Evolutionary conservation across 2,888 invertebrate species (phyloP), one percentile per base, ranked within the genome.

Genomic region (Encarsia formosa): DNA sequence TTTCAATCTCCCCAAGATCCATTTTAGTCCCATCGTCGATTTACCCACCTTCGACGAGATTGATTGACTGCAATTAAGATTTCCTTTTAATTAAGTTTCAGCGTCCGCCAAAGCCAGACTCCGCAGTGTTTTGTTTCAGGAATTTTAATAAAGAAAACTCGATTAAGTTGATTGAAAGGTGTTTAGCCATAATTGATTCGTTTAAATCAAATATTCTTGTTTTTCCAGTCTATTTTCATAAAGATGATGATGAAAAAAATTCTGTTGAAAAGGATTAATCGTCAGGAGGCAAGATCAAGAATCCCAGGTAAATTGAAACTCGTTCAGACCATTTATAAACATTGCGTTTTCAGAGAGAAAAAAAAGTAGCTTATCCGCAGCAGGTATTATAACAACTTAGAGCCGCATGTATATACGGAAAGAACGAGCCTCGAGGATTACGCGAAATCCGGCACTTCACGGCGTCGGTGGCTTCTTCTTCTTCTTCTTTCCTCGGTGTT

Each of bases 371-470:
- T 16, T 35, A 35, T 35, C 34, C 16, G 20, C 19, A 18, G 5
- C 8, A 13, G 19, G 19, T 40, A 42, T 48, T 41, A 42, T 37
- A 37, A 40, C 38, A 37, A 43, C 38, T 38, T 40, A 20, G 6
- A 24, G 22, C 4, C 38, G 24, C 18, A 41, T 32, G 9, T 38
- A 19, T 43, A 32, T 43, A 35, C 16, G 34, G 20, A 23, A 39
- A 50, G 47, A 43, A 51, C 34, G 44, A 51, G 47, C 18, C 34
- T 39, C n/a, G 23, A 13, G 48, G 55, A 55, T 55, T 55, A 55
- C 48, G 32, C 18, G 24, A 48, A 44, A 55, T 48, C 50, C 51
- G 34, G 39, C 45, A 46, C 56, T 56, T 58, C 52, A 48, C 43
- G 43, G 43, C 34, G 29, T 20, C 31, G 20, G 22, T 34, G 39